A percentile compares a stretch with the other conserved stretches of the same genome.
These are phyloP conservation scores for Chanos chanos DNA, from an alignment of 2,797 vertebrate species.

Conservation along the genomic window DNA sequence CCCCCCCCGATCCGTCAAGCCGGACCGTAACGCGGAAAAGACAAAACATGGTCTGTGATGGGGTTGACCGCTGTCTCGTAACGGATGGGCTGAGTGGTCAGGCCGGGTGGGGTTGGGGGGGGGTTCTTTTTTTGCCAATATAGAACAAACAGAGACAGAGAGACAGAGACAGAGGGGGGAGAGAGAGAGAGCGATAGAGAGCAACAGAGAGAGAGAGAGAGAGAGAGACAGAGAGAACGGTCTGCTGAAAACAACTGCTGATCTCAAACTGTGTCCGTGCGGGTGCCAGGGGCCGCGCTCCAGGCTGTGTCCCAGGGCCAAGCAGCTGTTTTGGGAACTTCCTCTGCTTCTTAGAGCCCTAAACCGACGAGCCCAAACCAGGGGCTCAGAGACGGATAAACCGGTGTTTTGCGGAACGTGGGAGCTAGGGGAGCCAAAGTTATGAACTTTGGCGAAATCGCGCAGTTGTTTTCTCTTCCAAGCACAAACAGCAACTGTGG, in stretches of 20 bases:
- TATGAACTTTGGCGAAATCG: too few species aligned
- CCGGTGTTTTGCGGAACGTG: too few species aligned
- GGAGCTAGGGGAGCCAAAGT: too few species aligned
- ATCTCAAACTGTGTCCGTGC: too few species aligned
- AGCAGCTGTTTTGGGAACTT: slow-evolving; percentile 1
- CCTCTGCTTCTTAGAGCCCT: neutral
- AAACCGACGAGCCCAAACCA: too few species aligned
- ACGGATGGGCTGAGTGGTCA: too few species aligned
- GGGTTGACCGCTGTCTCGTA: neutral
- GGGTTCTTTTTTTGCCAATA: too few species aligned
- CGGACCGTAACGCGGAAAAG: neutral
- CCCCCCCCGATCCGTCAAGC: slow-evolving; percentile 16
- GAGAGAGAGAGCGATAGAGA: neutral
- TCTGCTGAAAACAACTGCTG: neutral
- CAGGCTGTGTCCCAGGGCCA: neutral
- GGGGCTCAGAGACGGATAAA: too few species aligned
- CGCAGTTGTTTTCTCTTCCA: too few species aligned
- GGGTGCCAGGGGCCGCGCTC: too few species aligned
- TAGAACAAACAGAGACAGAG: neutral
- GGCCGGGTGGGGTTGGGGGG: too few species aligned
- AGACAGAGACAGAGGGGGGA: neutral
- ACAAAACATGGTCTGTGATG: slow-evolving; percentile 15
- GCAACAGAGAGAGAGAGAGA: neutral
- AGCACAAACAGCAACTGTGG: too few species aligned
- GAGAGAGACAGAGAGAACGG: neutral